phyloP scores from a whole-genome alignment of 2,113 vertebrate genomes.

The Paracyprichromis sp. region DNA sequence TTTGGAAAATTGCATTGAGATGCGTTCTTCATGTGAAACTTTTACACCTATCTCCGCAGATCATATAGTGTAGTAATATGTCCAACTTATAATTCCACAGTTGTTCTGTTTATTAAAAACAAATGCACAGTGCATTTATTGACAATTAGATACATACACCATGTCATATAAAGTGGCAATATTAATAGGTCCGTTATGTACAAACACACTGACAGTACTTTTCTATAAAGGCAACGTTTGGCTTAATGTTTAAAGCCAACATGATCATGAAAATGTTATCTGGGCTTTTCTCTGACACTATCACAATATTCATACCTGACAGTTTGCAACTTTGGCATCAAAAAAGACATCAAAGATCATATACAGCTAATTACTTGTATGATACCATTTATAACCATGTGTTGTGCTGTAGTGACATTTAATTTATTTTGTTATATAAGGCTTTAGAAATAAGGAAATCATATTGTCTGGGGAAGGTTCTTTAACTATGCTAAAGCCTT shows the following conservation, averaged over 20 bases:
- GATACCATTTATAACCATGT: background rate
- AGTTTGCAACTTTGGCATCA: slow-evolving; percentile 47
- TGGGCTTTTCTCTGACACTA: background rate
- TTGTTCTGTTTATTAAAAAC: slow-evolving; percentile 43
- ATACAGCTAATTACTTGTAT: background rate
- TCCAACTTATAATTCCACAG: background rate
- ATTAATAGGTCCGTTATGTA: background rate
- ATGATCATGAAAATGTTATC: background rate
- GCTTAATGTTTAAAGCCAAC: slow-evolving; percentile 10
- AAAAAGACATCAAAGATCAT: background rate
- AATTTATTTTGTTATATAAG: slow-evolving; percentile 27
- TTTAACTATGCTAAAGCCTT: background rate
- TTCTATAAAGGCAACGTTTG: slow-evolving; percentile 56
- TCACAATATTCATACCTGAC: slow-evolving; percentile 3
- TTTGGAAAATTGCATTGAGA: background rate
- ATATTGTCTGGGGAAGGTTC: background rate
- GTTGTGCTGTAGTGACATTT: background rate
- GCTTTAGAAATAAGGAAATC: slow-evolving; percentile 30
- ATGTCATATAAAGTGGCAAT: slow-evolving; percentile 28
- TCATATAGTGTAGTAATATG: background rate
- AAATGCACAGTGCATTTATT: background rate
- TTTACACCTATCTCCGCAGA: rapidly evolving
- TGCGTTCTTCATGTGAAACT: background rate
- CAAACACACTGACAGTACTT: slow-evolving; percentile 21
- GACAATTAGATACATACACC: slow-evolving; percentile 9